A percentile compares a stretch with the other conserved stretches of the same genome.
These are phyloP conservation scores for Dicranocentrus wangi DNA, from an alignment of 2,888 invertebrate genomes.

Conservation along the genomic window DNA sequence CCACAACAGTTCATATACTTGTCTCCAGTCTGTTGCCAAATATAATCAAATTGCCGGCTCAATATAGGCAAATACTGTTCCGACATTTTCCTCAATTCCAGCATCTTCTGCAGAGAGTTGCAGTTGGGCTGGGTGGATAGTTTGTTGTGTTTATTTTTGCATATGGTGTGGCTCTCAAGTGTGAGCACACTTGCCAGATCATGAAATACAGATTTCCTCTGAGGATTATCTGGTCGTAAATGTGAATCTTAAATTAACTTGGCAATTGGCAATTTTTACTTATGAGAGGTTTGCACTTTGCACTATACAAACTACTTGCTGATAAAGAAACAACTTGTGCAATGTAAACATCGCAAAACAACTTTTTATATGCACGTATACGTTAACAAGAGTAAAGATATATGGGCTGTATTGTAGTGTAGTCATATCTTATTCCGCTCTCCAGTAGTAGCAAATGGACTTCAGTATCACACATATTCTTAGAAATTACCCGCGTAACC, in stretches of 20 bases:
- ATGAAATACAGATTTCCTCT: not conserved
- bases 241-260: not conserved
- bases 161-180: slow-evolving; percentile 1
- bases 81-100: slow-evolving; percentile 22
- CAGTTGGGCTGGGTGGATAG: not conserved
- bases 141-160: slow-evolving; percentile 14
- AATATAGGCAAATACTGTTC: slow-evolving; percentile 16
- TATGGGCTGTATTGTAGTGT: too few species aligned
- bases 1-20: slow-evolving; percentile 14
- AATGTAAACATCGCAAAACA: too few species aligned
- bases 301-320: too few species aligned
- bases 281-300: too few species aligned
- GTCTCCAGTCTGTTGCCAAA: not conserved
- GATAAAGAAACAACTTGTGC: too few species aligned
- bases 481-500: too few species aligned
- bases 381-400: too few species aligned
- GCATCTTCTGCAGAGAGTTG: not conserved
- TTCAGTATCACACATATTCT: too few species aligned
- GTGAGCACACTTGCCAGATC: not conserved
- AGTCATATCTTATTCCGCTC: too few species aligned
- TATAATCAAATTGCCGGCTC: slow-evolving; percentile 22
- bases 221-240: not conserved
- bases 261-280: not conserved
- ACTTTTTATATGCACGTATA: too few species aligned
- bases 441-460: too few species aligned